Conservation (phyloP, 2,113 vertebrate species). For the Cryptotis parvus region DNA sequence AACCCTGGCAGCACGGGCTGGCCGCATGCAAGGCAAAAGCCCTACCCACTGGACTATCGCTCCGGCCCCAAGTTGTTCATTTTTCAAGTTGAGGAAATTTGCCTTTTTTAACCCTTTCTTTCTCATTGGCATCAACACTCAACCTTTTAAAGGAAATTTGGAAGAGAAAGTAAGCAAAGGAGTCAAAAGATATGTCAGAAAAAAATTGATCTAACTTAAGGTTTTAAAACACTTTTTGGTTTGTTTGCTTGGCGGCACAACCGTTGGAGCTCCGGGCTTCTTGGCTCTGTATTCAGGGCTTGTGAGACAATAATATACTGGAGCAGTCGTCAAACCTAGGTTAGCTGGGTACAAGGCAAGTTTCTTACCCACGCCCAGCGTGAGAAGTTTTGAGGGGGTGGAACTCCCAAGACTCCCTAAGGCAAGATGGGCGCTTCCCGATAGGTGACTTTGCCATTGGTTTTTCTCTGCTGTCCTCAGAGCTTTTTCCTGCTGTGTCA, state of each 20-base stretch:
- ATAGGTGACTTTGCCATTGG: fast-evolving
- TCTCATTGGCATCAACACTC: background rate
- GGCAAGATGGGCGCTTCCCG: background rate
- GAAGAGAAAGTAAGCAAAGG: background rate
- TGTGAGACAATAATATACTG: too few species aligned
- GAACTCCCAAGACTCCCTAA: background rate
- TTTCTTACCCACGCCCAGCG: background rate
- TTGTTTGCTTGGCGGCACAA: too few species aligned
- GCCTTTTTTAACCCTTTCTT: background rate
- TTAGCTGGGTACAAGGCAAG: too few species aligned
- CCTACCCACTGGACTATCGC: too few species aligned
- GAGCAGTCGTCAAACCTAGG: too few species aligned
- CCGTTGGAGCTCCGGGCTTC: too few species aligned
- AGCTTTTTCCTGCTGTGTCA: background rate
- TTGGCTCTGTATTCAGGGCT: too few species aligned
- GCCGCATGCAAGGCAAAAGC: too few species aligned
- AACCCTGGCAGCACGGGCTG: too few species aligned
- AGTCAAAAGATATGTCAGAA: background rate
- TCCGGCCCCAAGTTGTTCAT: background rate
- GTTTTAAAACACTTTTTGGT: too few species aligned
- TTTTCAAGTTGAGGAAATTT: background rate
- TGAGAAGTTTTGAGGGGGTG: background rate
- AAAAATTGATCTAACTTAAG: too few species aligned
- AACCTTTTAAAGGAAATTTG: background rate
- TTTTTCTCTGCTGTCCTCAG: background rate